Evolutionary conservation across 1,140 invertebrate species (phyloP).

Genomic region (Wiebesia pumilae): DNA sequence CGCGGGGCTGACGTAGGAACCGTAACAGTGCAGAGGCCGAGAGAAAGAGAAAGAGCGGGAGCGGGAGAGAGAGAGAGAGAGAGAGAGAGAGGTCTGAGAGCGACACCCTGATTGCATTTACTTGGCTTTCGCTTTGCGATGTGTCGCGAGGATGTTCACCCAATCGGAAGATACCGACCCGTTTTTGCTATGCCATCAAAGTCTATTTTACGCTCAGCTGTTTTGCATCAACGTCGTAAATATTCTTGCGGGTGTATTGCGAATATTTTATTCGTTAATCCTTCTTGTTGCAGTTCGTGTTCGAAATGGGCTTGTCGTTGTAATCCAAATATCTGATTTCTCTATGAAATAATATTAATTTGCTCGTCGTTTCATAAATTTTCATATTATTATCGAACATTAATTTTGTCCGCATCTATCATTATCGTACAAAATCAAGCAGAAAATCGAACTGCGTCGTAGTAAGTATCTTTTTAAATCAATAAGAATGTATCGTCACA

Average conservation of each 20-base stretch:
- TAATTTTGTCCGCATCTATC: too few species aligned
- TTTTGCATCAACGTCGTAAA: not conserved
- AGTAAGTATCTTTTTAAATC: too few species aligned
- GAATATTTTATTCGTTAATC: not conserved
- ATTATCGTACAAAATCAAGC: too few species aligned
- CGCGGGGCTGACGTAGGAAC: slow-evolving; percentile 46
- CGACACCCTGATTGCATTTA: slow-evolving; percentile 36
- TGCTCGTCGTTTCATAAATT: too few species aligned
- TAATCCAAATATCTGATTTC: not conserved
- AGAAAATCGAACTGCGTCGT: too few species aligned
- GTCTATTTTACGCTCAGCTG: not conserved
- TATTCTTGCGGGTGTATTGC: not conserved
- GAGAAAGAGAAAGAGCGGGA: not conserved
- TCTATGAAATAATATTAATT: too few species aligned
- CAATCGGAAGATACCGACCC: not conserved
- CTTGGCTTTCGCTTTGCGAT: not conserved
- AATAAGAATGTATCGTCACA: too few species aligned
- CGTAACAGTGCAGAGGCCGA: too few species aligned
- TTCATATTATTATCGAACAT: too few species aligned
- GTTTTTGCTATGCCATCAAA: not conserved
- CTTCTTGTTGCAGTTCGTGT: not conserved
- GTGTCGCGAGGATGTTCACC: not conserved
- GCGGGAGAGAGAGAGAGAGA: not conserved
- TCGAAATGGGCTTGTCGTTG: not conserved
- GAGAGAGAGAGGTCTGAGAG: not conserved